Evolutionary conservation across 2,888 invertebrate species (phyloP).

Genomic region (Drosophila mettleri): DNA sequence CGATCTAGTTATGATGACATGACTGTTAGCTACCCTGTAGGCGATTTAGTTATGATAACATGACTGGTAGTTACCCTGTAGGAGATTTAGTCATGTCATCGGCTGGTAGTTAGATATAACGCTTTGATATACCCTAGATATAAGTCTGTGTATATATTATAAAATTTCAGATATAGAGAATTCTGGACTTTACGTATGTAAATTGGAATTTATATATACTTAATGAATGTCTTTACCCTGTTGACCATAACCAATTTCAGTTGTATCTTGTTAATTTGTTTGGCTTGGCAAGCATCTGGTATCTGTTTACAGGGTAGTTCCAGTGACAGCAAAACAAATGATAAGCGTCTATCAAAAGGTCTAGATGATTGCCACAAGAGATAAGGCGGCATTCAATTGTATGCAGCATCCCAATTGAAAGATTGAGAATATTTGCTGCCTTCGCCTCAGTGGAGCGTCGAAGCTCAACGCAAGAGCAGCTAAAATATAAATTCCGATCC

Average conservation of each 20-base stretch:
- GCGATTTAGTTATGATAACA: background rate
- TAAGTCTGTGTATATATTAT: no score
- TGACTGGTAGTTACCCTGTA: background rate
- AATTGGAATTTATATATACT: no score
- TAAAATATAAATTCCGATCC: constrained; percentile 25
- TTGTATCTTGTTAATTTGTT: background rate
- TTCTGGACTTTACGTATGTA: no score
- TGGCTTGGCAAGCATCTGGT: background rate
- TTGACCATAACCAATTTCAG: background rate
- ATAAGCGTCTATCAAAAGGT: constrained; percentile 61
- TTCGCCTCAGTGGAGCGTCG: constrained; percentile 65
- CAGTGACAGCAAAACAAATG: constrained; percentile 45
- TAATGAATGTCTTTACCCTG: no score
- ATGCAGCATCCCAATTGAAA: constrained; percentile 26
- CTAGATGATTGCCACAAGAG: constrained; percentile 57
- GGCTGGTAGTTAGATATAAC: no score
- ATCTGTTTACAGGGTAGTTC: constrained; percentile 20
- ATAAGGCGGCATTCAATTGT: constrained; percentile 61
- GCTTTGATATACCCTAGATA: no score
- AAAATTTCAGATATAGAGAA: no score
- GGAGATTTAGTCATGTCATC: no score
- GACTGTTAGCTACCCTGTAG: background rate
- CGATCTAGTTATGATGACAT: background rate
- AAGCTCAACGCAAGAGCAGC: constrained; percentile 50
- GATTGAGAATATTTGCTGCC: constrained; percentile 8